Evolutionary conservation across 1,140 invertebrate genomes (phyloP), one percentile per base, ranked within the genome.

Genomic region (Hyposmocoma kahamanoa): DNA sequence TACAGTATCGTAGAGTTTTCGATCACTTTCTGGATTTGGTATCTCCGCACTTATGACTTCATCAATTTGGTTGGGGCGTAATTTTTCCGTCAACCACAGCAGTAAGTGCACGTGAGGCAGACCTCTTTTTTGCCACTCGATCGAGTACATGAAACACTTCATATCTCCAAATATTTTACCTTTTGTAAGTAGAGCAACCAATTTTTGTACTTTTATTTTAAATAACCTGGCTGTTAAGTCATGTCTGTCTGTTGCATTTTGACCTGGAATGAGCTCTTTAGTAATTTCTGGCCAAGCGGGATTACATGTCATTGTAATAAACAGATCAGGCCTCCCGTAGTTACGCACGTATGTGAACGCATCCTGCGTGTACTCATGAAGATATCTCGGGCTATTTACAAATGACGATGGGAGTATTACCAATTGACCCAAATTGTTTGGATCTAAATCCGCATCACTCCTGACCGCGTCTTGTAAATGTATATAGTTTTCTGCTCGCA

Each of bases 361-460:
- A 66, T 89, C 87, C 67, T 88, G 84, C 18, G 74, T 59, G 32
- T 79, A 73, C 54, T 88, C 79, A 34, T 88, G 84, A 67, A 89
- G 78, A 48, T 86, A 68, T 4, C 87, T 48, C 18, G 79, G 78
- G 51, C 81, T 72, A 15, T 68, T 73, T 3, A 59, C 65, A 51
- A 69, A 82, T n/a, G 68, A 56, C 39, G 78, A 79, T 11, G 87
- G 85, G 5, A 88, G 56, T 55, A 87, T 86, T 0, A 77, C 53
- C 46, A 65, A 50, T 54, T 62, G 47, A 22, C 81, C 79, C 28
- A 84, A 17, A 55, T 74, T 56, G 47, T 59, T 61, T 38, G 69
- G 45, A 41, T 72, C 55, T 0, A 62, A 38, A 47, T 72, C 53
- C 6, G 19, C 59, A 47, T 79, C 63, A 56, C 67, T 61, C 1